phyloP scores from a whole-genome alignment of 2,797 vertebrate genomes.

The Argyrosomus regius region DNA sequence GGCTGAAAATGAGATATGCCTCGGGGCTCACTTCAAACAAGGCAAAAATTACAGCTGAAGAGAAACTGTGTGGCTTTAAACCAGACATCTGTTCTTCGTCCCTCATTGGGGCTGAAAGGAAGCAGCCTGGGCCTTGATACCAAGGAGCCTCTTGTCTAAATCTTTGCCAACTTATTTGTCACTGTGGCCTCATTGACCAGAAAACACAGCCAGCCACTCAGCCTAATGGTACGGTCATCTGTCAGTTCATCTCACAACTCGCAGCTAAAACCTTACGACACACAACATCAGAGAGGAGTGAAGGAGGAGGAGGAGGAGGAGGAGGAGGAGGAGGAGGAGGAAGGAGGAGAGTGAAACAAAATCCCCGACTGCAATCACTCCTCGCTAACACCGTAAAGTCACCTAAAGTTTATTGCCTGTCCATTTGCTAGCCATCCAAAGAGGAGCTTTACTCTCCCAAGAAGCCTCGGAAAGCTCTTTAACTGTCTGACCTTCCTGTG shows the following conservation, averaged over 20 bases:
- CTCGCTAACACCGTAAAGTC: slow-evolving; percentile 66
- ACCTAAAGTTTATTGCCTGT: slow-evolving; percentile 70
- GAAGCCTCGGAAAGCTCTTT: slow-evolving; percentile 63
- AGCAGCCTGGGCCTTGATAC: slow-evolving; percentile 51
- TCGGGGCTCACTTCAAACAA: slow-evolving; percentile 77
- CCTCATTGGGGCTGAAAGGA: slow-evolving; percentile 64
- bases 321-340: slow-evolving; percentile 9
- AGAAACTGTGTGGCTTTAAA: slow-evolving; percentile 67
- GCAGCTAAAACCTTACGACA: slow-evolving; percentile 57
- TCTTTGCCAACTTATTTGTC: slow-evolving; percentile 76
- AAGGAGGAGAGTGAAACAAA: slow-evolving; percentile 53
- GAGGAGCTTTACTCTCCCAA: slow-evolving; percentile 55
- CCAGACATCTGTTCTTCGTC: slow-evolving; percentile 77
- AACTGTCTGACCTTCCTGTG: slow-evolving; percentile 71
- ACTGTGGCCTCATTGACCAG: slow-evolving; percentile 62
- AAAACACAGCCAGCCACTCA: slow-evolving; percentile 61
- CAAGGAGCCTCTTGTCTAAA: slow-evolving; percentile 67
- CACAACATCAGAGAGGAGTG: slow-evolving; percentile 41
- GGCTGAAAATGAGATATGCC: slow-evolving; percentile 73
- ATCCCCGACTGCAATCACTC: slow-evolving; percentile 47
- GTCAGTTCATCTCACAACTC: slow-evolving; percentile 55
- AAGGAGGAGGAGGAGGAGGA: slow-evolving; percentile 1
- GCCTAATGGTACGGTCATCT: slow-evolving; percentile 65
- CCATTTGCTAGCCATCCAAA: slow-evolving; percentile 67
- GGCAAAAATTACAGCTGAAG: slow-evolving; percentile 71